These are phyloP conservation scores for Drosophila bifasciata DNA, from an alignment of 1,140 invertebrate species.

Conservation along the genomic window DNA sequence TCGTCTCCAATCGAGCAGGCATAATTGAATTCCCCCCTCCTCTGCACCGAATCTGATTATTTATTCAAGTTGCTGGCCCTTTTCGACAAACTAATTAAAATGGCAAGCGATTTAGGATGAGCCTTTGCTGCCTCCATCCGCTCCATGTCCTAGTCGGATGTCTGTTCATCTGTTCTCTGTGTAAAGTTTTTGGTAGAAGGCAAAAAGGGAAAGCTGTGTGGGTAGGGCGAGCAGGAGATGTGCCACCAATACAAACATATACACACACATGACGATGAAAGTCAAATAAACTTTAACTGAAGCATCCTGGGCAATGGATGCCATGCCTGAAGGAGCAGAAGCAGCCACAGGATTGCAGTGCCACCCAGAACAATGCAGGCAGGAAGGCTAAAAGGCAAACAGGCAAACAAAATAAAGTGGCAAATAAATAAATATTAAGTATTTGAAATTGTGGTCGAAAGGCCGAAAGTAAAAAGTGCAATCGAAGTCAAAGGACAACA, in stretches of 20 bases:
- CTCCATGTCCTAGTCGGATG: background rate
- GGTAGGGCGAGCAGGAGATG: background rate
- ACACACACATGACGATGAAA: conserved; percentile 35
- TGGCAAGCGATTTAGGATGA: conserved; percentile 42
- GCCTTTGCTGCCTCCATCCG: background rate
- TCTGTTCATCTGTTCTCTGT: background rate
- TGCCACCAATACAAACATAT: background rate
- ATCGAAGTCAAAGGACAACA: background rate
- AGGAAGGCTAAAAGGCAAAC: conserved; percentile 2
- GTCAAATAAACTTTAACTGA: conserved; percentile 55
- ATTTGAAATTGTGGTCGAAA: conserved; percentile 60
- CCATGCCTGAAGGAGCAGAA: conserved; percentile 2
- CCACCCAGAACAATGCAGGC: conserved; percentile 25
- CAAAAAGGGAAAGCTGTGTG: conserved; percentile 32
- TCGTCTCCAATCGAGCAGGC: conserved; percentile 46
- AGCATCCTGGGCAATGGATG: conserved; percentile 3
- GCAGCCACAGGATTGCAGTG: background rate
- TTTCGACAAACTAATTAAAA: conserved; percentile 76
- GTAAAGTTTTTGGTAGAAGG: conserved; percentile 32
- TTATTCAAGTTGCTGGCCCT: conserved; percentile 43
- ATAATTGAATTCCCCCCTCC: conserved; percentile 65
- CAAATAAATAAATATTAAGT: conserved; percentile 80
- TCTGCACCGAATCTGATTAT: conserved; percentile 29
- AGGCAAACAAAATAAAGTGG: conserved; percentile 46
- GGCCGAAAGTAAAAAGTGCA: conserved; percentile 40